These are phyloP conservation scores for Synaphobranchus kaupii DNA, from an alignment of 2,797 vertebrate species.

Conservation along the genomic window DNA sequence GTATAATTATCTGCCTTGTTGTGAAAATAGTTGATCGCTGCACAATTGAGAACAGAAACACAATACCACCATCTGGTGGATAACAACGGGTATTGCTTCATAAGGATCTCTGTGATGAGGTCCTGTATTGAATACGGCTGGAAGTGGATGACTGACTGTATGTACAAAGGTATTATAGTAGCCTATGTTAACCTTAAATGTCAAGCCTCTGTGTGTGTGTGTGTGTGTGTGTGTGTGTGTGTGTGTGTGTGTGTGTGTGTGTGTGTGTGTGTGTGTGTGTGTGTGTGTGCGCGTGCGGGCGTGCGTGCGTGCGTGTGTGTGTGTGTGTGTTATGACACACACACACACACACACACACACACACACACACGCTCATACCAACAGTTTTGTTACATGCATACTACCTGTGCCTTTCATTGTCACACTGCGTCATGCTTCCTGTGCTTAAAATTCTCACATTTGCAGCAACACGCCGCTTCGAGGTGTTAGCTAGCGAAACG, in stretches of 20 bases:
- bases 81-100: not conserved
- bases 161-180: not conserved
- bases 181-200: not conserved
- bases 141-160: not conserved
- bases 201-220: not conserved
- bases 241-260: too few species aligned
- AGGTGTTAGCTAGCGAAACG: not conserved
- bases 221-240: too few species aligned
- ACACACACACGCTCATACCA: not conserved
- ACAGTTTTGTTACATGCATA: not conserved
- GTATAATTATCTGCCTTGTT: not conserved
- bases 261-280: too few species aligned
- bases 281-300: too few species aligned
- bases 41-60: not conserved
- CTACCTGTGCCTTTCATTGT: not conserved
- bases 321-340: not conserved
- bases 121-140: not conserved
- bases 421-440: not conserved
- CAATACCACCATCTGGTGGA: constrained; percentile 32
- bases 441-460: not conserved
- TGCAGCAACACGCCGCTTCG: not conserved
- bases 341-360: not conserved
- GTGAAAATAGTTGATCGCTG: not conserved
- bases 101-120: not conserved
- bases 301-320: not conserved